Conservation (phyloP, 2,113 vertebrate species). For the Alouatta palliata region DNA sequence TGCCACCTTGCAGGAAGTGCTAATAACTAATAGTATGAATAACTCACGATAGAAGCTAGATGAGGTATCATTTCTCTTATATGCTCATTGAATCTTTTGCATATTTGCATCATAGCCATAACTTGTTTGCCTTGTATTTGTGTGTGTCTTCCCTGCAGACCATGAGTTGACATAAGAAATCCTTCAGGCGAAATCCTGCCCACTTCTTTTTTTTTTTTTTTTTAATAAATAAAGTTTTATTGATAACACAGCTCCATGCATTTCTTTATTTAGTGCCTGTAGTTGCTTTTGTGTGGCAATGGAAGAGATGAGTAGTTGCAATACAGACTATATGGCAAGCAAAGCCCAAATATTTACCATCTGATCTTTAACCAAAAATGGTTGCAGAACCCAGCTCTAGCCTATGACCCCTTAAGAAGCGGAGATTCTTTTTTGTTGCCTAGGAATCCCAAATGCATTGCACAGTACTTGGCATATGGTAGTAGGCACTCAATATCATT, state of each 20-base stretch:
- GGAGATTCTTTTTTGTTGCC: background rate
- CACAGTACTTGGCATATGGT: background rate
- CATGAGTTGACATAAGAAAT: background rate
- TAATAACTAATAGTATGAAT: background rate
- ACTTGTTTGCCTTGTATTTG: background rate
- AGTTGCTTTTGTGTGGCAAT: background rate
- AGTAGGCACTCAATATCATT: background rate
- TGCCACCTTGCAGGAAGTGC: background rate
- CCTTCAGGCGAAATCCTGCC: background rate
- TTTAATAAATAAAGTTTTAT: background rate
- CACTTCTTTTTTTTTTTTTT: background rate
- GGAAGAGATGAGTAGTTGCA: background rate
- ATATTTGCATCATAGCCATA: background rate
- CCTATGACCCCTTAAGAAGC: background rate
- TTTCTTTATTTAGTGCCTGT: background rate
- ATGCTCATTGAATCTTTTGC: background rate
- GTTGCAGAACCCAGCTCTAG: background rate
- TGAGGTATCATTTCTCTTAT: background rate
- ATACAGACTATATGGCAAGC: background rate
- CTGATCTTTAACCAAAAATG: background rate
- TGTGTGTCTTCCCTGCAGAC: background rate
- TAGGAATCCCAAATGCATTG: background rate
- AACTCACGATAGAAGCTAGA: background rate
- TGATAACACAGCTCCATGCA: background rate
- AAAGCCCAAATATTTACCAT: background rate